Conservation (phyloP, 2,797 vertebrate species). For the Eurystomus glaucurus region DNA sequence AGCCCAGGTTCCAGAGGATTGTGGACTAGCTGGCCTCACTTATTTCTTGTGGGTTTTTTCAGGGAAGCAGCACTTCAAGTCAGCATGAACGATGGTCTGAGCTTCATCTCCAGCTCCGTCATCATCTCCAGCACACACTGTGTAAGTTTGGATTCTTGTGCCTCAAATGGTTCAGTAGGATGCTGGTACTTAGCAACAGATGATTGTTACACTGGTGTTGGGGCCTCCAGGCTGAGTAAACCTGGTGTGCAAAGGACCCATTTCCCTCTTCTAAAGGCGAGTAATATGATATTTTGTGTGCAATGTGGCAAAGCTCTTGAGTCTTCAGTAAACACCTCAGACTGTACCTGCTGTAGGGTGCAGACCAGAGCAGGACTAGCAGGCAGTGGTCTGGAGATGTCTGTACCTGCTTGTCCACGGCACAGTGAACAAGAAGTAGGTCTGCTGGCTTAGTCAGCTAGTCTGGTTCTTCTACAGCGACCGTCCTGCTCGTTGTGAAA, state of each 20-base stretch:
- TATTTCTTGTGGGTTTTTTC: not conserved
- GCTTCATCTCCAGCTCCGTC: conserved; percentile 98
- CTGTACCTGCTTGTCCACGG: not conserved
- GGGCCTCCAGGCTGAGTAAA: not conserved
- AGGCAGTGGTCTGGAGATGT: not conserved
- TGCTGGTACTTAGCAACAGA: not conserved
- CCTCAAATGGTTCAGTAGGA: not conserved
- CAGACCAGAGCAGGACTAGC: not conserved
- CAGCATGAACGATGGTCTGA: conserved; percentile 98
- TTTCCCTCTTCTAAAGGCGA: not conserved
- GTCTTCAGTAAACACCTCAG: not conserved
- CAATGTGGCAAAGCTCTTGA: not conserved
- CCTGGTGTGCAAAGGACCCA: not conserved
- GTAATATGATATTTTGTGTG: fast-evolving
- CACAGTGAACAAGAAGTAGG: not conserved
- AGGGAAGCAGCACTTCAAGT: conserved; percentile 95
- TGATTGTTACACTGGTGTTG: fast-evolving
- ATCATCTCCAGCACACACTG: conserved; percentile 97
- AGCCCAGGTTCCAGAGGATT: not conserved
- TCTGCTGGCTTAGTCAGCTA: not conserved
- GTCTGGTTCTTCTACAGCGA: not conserved
- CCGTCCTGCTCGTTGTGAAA: not conserved
- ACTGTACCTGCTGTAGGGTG: not conserved
- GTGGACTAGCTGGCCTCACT: not conserved
- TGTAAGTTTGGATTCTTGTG: conserved; percentile 85